These are phyloP conservation scores for Eupeodes corollae DNA, from an alignment of 1,140 invertebrate species.

Conservation along the genomic window DNA sequence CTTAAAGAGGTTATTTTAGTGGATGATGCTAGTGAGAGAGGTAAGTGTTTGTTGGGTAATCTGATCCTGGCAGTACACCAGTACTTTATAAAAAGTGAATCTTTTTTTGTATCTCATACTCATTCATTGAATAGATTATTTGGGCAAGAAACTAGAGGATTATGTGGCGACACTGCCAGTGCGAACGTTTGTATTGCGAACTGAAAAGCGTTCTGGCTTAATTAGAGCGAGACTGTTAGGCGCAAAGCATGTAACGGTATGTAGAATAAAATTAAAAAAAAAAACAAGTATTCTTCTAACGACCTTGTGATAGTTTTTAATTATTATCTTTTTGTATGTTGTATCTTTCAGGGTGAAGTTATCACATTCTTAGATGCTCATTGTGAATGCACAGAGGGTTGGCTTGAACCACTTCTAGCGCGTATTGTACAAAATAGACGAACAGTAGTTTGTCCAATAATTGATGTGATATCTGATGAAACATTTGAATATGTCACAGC, in stretches of 20 bases:
- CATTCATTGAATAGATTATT: slow-evolving; percentile 65
- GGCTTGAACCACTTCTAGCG: slow-evolving; percentile 83
- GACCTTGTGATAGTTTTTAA: not conserved
- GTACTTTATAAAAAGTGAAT: not conserved
- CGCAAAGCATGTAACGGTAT: slow-evolving; percentile 68
- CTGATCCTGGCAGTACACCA: not conserved
- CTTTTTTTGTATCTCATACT: not conserved
- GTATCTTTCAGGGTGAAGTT: slow-evolving; percentile 58
- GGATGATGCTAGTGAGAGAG: slow-evolving; percentile 89
- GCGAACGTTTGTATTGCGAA: slow-evolving; percentile 66
- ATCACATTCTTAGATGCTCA: slow-evolving; percentile 95
- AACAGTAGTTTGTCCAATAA: slow-evolving; percentile 93
- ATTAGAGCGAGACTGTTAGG: slow-evolving; percentile 87
- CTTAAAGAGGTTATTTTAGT: slow-evolving; percentile 91
- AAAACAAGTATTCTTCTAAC: not conserved
- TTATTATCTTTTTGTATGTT: not conserved
- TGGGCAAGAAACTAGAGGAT: slow-evolving; percentile 78
- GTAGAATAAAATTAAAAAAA: slow-evolving; percentile 1
- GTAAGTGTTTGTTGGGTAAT: slow-evolving; percentile 37
- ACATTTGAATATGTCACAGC: slow-evolving; percentile 93
- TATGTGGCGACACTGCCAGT: slow-evolving; percentile 80
- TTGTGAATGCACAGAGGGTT: slow-evolving; percentile 89
- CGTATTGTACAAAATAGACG: slow-evolving; percentile 84
- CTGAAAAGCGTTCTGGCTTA: slow-evolving; percentile 80
- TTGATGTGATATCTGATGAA: slow-evolving; percentile 96